A percentile compares a stretch with the other conserved stretches of the same genome.
Evolutionary conservation across 1,140 invertebrate species (phyloP).

Genomic region (Danaus melanippus): DNA sequence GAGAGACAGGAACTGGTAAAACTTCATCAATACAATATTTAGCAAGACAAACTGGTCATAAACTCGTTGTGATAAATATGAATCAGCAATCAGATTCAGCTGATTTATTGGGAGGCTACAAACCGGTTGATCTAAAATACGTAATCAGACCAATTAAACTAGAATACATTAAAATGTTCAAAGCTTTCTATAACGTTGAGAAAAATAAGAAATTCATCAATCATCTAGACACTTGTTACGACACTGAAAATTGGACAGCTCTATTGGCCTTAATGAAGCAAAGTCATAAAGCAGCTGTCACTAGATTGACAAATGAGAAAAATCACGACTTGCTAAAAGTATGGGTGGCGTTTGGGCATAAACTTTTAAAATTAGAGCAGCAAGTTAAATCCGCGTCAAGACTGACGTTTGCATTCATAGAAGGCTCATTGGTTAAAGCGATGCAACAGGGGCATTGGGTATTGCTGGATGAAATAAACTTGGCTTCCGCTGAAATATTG

Average conservation of each 20-base stretch:
- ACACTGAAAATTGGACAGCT: constrained; percentile 80
- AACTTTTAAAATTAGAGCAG: constrained; percentile 71
- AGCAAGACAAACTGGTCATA: constrained; percentile 86
- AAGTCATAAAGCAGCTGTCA: constrained; percentile 79
- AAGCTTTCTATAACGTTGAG: constrained; percentile 82
- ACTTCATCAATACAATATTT: constrained; percentile 97
- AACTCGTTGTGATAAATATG: constrained; percentile 97
- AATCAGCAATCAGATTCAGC: constrained; percentile 98
- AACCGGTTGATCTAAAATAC: constrained; percentile 93
- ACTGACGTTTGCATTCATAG: constrained; percentile 92
- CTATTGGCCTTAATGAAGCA: constrained; percentile 85
- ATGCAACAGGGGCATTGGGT: constrained; percentile 95
- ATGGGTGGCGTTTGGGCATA: constrained; percentile 73
- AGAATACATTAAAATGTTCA: constrained; percentile 91
- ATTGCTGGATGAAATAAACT: constrained; percentile 97
- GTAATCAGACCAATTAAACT: constrained; percentile 84
- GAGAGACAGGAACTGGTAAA: constrained; percentile 99
- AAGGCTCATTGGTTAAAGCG: constrained; percentile 93
- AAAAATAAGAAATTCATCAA: constrained; percentile 90
- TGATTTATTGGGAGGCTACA: constrained; percentile 97
- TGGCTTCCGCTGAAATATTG: constrained; percentile 95
- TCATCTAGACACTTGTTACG: constrained; percentile 84
- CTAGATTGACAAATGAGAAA: constrained; percentile 66
- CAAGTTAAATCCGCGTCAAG: constrained; percentile 80
- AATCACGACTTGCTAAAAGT: constrained; percentile 46